A percentile compares a stretch with the other conserved stretches of the same genome.
Evolutionary conservation across 2,113 vertebrate species (phyloP).

Genomic region (Guaruba guarouba): DNA sequence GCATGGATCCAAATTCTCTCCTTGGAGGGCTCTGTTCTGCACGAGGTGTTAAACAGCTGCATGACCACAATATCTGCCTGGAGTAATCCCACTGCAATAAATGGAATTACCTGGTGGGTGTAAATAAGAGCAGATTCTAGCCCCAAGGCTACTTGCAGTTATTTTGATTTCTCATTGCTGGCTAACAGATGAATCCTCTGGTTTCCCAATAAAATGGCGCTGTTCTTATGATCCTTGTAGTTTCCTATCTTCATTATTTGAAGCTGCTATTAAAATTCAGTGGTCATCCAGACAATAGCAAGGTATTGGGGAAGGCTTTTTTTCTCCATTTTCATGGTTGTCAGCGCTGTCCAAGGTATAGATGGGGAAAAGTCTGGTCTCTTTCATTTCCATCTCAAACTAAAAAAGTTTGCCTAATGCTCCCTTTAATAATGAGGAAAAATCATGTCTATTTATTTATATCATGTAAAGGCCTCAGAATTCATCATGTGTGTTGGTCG

Average conservation of each 20-base stretch:
- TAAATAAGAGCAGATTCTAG: conserved; percentile 51
- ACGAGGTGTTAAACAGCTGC: conserved; percentile 17
- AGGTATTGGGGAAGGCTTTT: not conserved
- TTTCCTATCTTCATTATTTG: conserved; percentile 23
- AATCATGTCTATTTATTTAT: not conserved
- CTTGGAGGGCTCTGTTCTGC: conserved; percentile 24
- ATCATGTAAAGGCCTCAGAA: not conserved
- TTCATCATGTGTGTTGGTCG: not conserved
- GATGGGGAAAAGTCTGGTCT: not conserved
- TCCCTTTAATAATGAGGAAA: not conserved
- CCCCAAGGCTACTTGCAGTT: not conserved
- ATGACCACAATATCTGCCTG: conserved; percentile 7
- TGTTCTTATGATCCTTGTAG: not conserved
- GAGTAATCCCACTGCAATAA: conserved; percentile 35
- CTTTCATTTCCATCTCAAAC: not conserved
- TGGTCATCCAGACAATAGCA: not conserved
- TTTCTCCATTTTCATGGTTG: not conserved
- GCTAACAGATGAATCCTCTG: not conserved
- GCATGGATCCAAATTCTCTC: not conserved
- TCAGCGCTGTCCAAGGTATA: conserved; percentile 21
- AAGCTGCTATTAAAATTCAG: not conserved
- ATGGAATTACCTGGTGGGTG: conserved; percentile 41
- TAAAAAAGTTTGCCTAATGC: not conserved
- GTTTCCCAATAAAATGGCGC: not conserved
- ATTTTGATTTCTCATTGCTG: conserved; percentile 30